Percentiles rank a stretch among this genome's conserved stretches.
Conservation (phyloP, 1,140 invertebrate genomes). For the Drosophila ogumai region DNA sequence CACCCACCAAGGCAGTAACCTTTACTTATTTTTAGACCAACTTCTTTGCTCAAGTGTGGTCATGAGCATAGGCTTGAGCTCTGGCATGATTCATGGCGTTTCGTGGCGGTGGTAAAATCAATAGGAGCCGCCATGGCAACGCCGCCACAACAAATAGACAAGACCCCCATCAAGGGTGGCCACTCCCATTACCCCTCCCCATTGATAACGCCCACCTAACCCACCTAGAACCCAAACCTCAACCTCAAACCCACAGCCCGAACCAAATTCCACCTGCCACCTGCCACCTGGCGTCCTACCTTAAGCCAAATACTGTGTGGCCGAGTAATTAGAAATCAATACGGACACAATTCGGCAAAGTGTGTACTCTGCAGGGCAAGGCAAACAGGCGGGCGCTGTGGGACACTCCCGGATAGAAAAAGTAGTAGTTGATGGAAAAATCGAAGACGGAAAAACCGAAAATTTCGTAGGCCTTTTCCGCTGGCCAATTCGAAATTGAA, state of each 20-base stretch:
- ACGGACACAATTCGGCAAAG: conserved; percentile 57
- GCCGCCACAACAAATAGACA: conserved; percentile 77
- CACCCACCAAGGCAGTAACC: not conserved
- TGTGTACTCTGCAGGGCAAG: conserved; percentile 25
- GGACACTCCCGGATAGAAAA: conserved; percentile 1
- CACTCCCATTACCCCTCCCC: conserved; percentile 39
- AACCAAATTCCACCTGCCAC: conserved; percentile 5
- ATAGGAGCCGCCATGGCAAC: conserved; percentile 73
- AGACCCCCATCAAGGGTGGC: conserved; percentile 42
- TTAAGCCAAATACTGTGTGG: conserved; percentile 63
- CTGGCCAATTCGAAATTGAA: conserved; percentile 66
- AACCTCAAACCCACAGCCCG: not conserved
- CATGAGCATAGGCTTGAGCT: conserved; percentile 30
- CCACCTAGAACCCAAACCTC: not conserved
- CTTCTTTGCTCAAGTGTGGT: conserved; percentile 9
- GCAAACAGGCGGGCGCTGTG: conserved; percentile 14
- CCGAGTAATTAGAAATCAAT: conserved; percentile 76
- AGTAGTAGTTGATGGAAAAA: conserved; percentile 22
- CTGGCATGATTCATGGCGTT: conserved; percentile 54
- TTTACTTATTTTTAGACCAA: not conserved
- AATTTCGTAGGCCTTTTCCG: conserved; percentile 21
- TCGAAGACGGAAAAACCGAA: conserved; percentile 18
- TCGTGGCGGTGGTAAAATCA: conserved; percentile 67
- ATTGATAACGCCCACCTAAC: not conserved
- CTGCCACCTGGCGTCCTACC: conserved; percentile 57